Evolutionary conservation across 2,888 invertebrate species (phyloP), one percentile per base, ranked within the genome.

Genomic region (Lymantria monacha): DNA sequence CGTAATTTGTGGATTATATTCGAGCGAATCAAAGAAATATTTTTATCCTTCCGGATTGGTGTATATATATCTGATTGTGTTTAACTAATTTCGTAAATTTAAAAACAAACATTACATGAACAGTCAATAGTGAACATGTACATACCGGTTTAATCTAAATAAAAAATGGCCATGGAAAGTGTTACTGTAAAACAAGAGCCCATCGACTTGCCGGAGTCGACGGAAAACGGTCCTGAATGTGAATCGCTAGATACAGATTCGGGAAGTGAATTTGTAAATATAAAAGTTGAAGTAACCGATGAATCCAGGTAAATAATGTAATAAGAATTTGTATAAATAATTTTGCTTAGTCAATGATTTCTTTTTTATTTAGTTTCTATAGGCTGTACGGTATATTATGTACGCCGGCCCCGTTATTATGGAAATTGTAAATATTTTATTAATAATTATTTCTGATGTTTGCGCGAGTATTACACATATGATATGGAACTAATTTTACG

Each of bases 151-250:
- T 14, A 14, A 10, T 41, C 8, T 41, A 41, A 9, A 1, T 41
- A 14, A 5, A 41, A 7, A 41, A 14, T 41, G 14, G 41, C 44
- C 12, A 42, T 41, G 41, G 53, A 49, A 12, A 13, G 36, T 46
- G 47, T 53, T 13, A 44, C 1, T 36, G 53, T 65, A 36, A 65
- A 66, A 50, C 30, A 44, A 50, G 64, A 65, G 44, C 53, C 57
- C n/a, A 12, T 22, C 8, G 50, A 54, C 0, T 3, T 49, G 14
- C 33, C 41, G n/a, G 50, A 44, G 13, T 47, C 46, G 3, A 22
- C 7, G 0, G 48, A 49, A 12, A 49, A 40, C 10, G 57, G 38
- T 9, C 30, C n/a, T n/a, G 12, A 31, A 0, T 0, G n/a, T 11
- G 12, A 12, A 10, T 13, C 14, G n/a, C 14, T 30, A n/a, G 40